A percentile compares a stretch with the other conserved stretches of the same genome.
phyloP scores from a whole-genome alignment of 2,113 vertebrate species.

The Columba janthina region DNA sequence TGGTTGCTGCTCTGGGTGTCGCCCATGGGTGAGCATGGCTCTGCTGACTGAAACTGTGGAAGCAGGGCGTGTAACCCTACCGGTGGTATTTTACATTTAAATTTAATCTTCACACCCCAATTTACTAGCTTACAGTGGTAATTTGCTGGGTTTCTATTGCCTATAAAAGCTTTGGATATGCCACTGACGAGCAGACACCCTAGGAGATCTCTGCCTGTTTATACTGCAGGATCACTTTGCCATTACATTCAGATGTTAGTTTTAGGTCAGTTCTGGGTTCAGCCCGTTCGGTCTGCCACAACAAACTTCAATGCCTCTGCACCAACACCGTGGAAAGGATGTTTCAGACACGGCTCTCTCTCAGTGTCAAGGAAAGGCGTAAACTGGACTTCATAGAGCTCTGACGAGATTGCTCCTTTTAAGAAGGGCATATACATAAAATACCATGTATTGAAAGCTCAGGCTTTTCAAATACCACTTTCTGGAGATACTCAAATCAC shows the following conservation, averaged over 20 bases:
- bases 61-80: background rate
- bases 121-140: background rate
- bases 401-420: background rate
- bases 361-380: background rate
- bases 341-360: background rate
- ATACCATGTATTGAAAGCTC: background rate
- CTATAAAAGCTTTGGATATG: constrained; percentile 3
- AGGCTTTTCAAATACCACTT: constrained; percentile 23
- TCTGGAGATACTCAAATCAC: constrained; percentile 17
- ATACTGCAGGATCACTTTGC: background rate
- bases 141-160: background rate
- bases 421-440: background rate
- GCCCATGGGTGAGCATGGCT: background rate
- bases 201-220: background rate
- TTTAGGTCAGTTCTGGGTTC: constrained; percentile 17
- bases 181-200: background rate
- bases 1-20: background rate
- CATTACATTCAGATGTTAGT: background rate
- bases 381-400: background rate
- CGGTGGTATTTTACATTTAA: constrained; percentile 6
- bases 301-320: background rate
- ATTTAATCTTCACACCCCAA: constrained; percentile 37
- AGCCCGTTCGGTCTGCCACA: constrained; percentile 1
- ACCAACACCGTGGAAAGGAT: background rate
- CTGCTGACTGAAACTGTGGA: background rate